Conservation (phyloP, 2,888 invertebrate species). For the Thereva nobilitata region DNA sequence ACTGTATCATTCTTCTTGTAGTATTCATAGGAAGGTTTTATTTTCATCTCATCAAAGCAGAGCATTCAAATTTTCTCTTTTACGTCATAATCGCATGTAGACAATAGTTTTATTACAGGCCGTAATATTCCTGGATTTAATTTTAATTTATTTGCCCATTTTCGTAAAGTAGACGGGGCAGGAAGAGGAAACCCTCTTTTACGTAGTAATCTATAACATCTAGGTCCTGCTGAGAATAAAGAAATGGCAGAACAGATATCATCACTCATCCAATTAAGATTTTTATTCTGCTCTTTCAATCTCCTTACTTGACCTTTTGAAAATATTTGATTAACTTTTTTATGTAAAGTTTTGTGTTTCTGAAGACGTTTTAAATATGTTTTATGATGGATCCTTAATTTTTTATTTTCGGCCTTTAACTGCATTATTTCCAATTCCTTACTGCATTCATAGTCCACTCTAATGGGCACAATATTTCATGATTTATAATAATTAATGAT, state of each 20-base stretch:
- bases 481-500: too few species aligned
- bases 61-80: too few species aligned
- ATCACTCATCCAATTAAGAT: conserved; percentile 30
- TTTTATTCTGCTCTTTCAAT: conserved; percentile 21
- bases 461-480: too few species aligned
- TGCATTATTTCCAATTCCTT: too few species aligned
- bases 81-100: conserved; percentile 16
- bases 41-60: too few species aligned
- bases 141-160: conserved; percentile 37
- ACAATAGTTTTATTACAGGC: conserved; percentile 31
- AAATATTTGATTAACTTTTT: conserved; percentile 28
- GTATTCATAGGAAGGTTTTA: too few species aligned
- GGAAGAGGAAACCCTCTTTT: conserved; percentile 37
- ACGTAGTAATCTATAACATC: conserved; percentile 29
- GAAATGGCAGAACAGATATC: conserved; percentile 38
- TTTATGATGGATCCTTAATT: too few species aligned
- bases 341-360: too few species aligned
- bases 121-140: conserved; percentile 36
- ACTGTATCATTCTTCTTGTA: too few species aligned
- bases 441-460: too few species aligned
- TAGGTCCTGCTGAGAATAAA: conserved; percentile 34
- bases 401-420: too few species aligned
- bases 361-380: conserved; percentile 11
- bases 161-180: conserved; percentile 31
- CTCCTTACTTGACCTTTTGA: conserved; percentile 37